These are phyloP conservation scores for Episyrphus balteatus DNA, from an alignment of 1,140 invertebrate genomes.

Conservation along the genomic window DNA sequence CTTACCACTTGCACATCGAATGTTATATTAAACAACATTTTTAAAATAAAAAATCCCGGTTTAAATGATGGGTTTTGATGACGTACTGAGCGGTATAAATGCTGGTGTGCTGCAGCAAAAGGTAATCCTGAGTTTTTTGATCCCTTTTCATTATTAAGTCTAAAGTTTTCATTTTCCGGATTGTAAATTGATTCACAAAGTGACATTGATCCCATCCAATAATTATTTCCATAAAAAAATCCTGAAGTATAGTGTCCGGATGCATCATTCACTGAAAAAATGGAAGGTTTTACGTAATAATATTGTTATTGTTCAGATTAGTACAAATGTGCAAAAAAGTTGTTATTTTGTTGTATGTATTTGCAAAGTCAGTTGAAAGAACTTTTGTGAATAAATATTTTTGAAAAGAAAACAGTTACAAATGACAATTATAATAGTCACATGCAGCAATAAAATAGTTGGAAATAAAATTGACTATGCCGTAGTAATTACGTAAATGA, in stretches of 20 bases:
- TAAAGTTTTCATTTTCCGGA: constrained; percentile 21
- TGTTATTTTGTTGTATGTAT: too few relatives aligned
- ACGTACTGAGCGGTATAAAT: constrained; percentile 22
- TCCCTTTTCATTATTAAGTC: constrained; percentile 15
- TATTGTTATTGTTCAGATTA: neutral
- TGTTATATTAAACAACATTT: constrained; percentile 41
- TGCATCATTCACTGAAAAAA: constrained; percentile 61
- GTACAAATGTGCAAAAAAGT: too few relatives aligned
- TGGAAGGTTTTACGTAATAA: neutral
- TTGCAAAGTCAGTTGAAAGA: too few relatives aligned
- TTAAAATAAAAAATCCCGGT: constrained; percentile 48
- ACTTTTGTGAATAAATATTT: too few relatives aligned
- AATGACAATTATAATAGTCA: too few relatives aligned
- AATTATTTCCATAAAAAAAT: constrained; percentile 75
- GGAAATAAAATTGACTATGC: too few relatives aligned
- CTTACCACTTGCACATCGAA: constrained; percentile 38
- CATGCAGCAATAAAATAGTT: too few relatives aligned
- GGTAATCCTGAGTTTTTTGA: constrained; percentile 20
- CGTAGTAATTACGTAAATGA: too few relatives aligned
- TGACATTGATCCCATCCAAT: constrained; percentile 65
- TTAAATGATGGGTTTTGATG: constrained; percentile 42
- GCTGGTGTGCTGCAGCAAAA: constrained; percentile 29
- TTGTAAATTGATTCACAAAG: constrained; percentile 57
- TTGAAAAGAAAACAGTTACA: too few relatives aligned
- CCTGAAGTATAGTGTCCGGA: constrained; percentile 65